Evolutionary conservation across 2,113 vertebrate species (phyloP).

Genomic region (Tichodroma muraria): DNA sequence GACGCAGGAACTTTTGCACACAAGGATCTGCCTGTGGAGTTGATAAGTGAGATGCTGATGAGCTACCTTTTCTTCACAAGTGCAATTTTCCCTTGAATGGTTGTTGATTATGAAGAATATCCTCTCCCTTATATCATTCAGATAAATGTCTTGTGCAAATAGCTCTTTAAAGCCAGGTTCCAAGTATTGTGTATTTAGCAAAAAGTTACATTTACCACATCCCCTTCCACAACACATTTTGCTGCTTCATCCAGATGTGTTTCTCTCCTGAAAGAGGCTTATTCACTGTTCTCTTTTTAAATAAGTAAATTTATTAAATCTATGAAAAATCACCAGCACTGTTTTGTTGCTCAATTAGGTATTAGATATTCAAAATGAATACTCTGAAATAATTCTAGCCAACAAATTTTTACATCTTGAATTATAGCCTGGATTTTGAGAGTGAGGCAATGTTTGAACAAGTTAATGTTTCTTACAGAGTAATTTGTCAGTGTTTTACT

Average conservation of each 20-base stretch:
- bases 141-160: constrained; percentile 33
- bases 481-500: neutral
- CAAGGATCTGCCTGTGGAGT: constrained; percentile 9
- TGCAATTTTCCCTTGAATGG: constrained; percentile 58
- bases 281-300: neutral
- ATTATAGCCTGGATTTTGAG: neutral
- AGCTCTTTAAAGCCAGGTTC: constrained; percentile 1
- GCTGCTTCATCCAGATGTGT: neutral
- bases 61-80: constrained; percentile 26
- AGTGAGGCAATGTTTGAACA: neutral
- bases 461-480: neutral
- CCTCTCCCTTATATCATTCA: neutral
- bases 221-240: neutral
- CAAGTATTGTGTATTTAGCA: neutral
- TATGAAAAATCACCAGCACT: neutral
- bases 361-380: neutral
- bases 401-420: neutral
- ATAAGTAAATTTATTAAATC: neutral
- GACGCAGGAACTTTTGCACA: neutral
- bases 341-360: neutral
- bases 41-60: constrained; percentile 43
- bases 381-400: neutral
- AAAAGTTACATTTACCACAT: constrained; percentile 14
- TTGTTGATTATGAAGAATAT: constrained; percentile 57
- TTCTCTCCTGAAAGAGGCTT: neutral